Evolutionary conservation across 1,140 invertebrate genomes (phyloP).

Genomic region (Nixonia krombeini): DNA sequence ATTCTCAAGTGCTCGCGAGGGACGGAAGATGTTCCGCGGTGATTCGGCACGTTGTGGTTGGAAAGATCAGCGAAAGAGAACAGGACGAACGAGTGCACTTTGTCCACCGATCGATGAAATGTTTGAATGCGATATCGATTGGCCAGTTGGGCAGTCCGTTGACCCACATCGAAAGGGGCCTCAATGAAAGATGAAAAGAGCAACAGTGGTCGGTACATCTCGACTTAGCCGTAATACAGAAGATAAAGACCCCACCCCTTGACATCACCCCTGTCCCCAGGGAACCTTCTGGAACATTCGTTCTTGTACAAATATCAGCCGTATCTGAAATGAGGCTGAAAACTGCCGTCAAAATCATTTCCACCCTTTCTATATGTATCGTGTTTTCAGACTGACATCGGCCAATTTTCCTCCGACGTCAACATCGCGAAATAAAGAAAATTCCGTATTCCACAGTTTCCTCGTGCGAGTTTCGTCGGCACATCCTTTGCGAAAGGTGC

Average conservation of each 20-base stretch:
- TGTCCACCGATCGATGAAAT: conserved; percentile 26
- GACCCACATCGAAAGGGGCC: conserved; percentile 55
- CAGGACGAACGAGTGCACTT: too few species aligned
- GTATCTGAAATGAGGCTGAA: conserved; percentile 52
- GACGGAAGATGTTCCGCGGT: too few species aligned
- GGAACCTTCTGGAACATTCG: conserved; percentile 48
- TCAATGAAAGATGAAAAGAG: conserved; percentile 31
- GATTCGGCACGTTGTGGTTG: too few species aligned
- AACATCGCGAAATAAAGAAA: too few species aligned
- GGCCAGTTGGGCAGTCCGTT: conserved; percentile 59
- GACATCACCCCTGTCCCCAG: conserved; percentile 52
- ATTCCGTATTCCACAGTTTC: background rate
- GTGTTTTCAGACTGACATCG: too few species aligned
- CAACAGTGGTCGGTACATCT: conserved; percentile 19
- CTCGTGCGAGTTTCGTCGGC: too few species aligned
- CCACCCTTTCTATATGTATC: too few species aligned
- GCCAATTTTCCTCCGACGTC: too few species aligned
- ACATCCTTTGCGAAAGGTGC: too few species aligned
- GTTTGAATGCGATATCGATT: conserved; percentile 49
- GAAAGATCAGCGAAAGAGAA: too few species aligned
- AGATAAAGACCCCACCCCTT: conserved; percentile 48
- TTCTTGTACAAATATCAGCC: conserved; percentile 59
- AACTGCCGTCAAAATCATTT: conserved; percentile 41
- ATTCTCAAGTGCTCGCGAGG: too few species aligned
- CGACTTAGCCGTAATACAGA: conserved; percentile 24